Evolutionary conservation across 2,888 invertebrate species (phyloP).

Genomic region (Epinotia ramella): DNA sequence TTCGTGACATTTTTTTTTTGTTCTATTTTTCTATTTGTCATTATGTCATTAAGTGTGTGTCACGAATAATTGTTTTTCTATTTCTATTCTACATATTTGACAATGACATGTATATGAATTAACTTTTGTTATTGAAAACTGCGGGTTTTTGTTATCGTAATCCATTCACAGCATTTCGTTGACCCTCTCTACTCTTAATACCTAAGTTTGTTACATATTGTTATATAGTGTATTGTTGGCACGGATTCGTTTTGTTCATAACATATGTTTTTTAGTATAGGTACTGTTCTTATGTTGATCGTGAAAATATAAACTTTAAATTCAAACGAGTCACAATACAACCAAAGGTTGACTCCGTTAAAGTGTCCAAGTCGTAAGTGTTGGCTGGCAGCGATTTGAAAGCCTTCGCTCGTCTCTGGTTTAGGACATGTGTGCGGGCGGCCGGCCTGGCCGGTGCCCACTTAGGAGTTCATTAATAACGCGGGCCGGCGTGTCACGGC

Average conservation of each 20-base stretch:
- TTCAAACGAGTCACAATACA: not conserved
- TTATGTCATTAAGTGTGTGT: too few relatives aligned
- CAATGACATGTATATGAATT: conserved; percentile 17
- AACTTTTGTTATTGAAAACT: conserved; percentile 11
- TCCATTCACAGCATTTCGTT: conserved; percentile 17
- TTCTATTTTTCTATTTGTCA: too few relatives aligned
- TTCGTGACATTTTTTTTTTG: too few relatives aligned
- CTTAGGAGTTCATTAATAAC: conserved; percentile 70
- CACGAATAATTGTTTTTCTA: too few relatives aligned
- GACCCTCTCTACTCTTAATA: not conserved
- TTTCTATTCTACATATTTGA: not conserved
- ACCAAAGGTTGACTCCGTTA: not conserved
- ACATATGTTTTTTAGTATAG: too few relatives aligned
- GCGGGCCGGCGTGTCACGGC: conserved; percentile 74
- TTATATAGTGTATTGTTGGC: too few relatives aligned
- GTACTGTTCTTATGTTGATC: not conserved
- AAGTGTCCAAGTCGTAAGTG: not conserved
- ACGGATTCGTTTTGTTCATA: not conserved
- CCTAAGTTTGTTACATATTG: not conserved
- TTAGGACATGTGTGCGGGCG: conserved; percentile 40
- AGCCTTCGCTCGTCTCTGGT: conserved; percentile 28
- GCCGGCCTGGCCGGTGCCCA: conserved; percentile 25
- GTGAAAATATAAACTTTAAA: not conserved
- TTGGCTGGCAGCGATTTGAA: conserved; percentile 1
- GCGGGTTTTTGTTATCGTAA: conserved; percentile 5